Evolutionary conservation across 2,888 invertebrate species (phyloP).

Genomic region (Notodonta ziczac): DNA sequence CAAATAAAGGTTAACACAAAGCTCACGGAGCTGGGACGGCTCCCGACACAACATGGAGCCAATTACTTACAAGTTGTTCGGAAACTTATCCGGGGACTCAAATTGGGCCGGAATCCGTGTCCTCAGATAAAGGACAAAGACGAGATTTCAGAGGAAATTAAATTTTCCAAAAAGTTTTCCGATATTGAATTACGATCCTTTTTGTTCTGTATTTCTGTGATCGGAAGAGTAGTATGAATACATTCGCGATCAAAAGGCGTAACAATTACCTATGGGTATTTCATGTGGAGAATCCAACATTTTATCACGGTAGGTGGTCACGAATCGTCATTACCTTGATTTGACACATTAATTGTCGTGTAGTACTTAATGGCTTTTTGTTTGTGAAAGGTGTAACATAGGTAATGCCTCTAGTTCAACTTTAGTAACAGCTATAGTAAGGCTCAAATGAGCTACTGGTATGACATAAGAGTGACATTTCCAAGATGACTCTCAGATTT

Average conservation of each 20-base stretch:
- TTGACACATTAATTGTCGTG: no score
- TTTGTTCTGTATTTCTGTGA: slow-evolving; percentile 10
- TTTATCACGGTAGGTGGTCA: no score
- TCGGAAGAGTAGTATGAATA: slow-evolving; percentile 5
- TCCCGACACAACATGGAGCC: slow-evolving; percentile 30
- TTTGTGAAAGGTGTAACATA: no score
- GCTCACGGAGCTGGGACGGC: slow-evolving; percentile 13
- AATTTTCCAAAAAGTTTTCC: slow-evolving; percentile 32
- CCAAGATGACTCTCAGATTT: no score
- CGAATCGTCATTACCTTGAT: no score
- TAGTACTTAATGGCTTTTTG: no score
- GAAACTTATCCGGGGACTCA: slow-evolving; percentile 26
- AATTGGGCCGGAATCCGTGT: slow-evolving; percentile 26
- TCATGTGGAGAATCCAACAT: no score
- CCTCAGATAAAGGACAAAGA: slow-evolving; percentile 29
- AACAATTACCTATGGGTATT: no score
- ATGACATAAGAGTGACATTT: no score
- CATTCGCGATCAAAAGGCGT: neutral
- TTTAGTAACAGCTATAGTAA: no score
- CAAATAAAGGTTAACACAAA: slow-evolving; percentile 16
- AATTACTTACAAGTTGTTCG: slow-evolving; percentile 39
- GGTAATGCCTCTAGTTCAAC: no score
- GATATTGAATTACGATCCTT: slow-evolving; percentile 24
- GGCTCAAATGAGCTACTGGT: no score
- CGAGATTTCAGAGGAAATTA: slow-evolving; percentile 30